A percentile compares a stretch with the other conserved stretches of the same genome.
phyloP scores from a whole-genome alignment of 2,797 vertebrate genomes.

The Acrossocheilus fasciatus region DNA sequence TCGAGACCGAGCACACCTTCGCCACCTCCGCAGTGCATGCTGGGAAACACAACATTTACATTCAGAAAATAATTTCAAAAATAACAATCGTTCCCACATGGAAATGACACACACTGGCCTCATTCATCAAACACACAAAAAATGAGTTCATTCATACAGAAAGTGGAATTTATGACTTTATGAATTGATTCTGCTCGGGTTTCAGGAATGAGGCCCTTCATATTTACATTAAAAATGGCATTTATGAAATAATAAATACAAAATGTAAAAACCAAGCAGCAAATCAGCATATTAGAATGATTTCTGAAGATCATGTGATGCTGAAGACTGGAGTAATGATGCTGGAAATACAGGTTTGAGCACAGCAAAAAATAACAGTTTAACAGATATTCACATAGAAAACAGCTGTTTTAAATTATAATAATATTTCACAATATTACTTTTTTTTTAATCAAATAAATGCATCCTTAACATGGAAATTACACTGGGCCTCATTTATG shows the following conservation, averaged over 20 bases:
- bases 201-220: too few relatives aligned
- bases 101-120: neutral
- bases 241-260: too few relatives aligned
- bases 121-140: neutral
- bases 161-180: neutral
- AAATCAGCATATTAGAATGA: neutral
- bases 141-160: neutral
- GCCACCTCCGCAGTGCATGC: constrained; percentile 90
- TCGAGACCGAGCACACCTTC: constrained; percentile 90
- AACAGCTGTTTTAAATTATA: too few relatives aligned
- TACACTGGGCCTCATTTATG: too few relatives aligned
- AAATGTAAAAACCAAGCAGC: neutral
- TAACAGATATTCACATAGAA: too few relatives aligned
- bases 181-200: neutral
- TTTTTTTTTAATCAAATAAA: neutral
- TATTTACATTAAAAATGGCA: neutral
- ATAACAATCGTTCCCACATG: neutral
- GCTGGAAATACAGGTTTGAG: too few relatives aligned
- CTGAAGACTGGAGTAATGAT: neutral
- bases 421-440: neutral
- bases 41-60: constrained; percentile 64
- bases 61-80: neutral
- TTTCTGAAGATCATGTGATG: neutral
- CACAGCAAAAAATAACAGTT: too few relatives aligned
- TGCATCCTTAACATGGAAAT: too few relatives aligned